phyloP scores from a whole-genome alignment of 2,888 invertebrate genomes.

The Chrysolina oricalcia region DNA sequence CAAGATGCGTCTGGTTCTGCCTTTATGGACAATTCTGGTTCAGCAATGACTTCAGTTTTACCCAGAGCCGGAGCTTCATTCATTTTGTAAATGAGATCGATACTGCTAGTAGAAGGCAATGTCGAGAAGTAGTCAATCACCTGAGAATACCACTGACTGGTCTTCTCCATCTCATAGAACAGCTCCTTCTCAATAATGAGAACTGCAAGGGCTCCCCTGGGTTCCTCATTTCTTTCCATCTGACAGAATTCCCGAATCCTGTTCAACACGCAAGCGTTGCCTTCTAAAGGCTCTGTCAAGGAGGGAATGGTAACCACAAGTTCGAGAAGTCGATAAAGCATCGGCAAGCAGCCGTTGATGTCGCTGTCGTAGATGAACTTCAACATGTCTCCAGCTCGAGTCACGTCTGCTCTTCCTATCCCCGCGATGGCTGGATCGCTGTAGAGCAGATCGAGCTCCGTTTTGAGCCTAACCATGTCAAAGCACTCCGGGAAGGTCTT shows the following conservation, averaged over 20 bases:
- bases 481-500: constrained; percentile 37
- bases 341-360: constrained; percentile 29
- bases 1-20: constrained; percentile 27
- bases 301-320: constrained; percentile 36
- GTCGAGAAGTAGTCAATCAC: constrained; percentile 38
- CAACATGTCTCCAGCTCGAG: constrained; percentile 31
- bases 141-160: constrained; percentile 35
- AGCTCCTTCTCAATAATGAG: constrained; percentile 37
- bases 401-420: constrained; percentile 24
- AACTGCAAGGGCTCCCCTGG: constrained; percentile 34
- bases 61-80: neutral
- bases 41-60: constrained; percentile 33
- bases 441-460: constrained; percentile 38
- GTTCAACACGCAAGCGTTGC: constrained; percentile 30
- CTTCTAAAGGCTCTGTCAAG: constrained; percentile 32
- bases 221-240: constrained; percentile 35
- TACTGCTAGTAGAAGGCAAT: constrained; percentile 42
- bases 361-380: constrained; percentile 36
- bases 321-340: constrained; percentile 38
- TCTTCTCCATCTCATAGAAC: constrained; percentile 32
- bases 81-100: constrained; percentile 37
- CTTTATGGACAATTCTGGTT: constrained; percentile 38
- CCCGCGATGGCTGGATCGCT: constrained; percentile 35
- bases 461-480: constrained; percentile 30
- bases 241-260: constrained; percentile 32